Evolutionary conservation across 2,113 vertebrate genomes (phyloP), one percentile per base, ranked within the genome.

Genomic region (Sporophila hypoxantha): DNA sequence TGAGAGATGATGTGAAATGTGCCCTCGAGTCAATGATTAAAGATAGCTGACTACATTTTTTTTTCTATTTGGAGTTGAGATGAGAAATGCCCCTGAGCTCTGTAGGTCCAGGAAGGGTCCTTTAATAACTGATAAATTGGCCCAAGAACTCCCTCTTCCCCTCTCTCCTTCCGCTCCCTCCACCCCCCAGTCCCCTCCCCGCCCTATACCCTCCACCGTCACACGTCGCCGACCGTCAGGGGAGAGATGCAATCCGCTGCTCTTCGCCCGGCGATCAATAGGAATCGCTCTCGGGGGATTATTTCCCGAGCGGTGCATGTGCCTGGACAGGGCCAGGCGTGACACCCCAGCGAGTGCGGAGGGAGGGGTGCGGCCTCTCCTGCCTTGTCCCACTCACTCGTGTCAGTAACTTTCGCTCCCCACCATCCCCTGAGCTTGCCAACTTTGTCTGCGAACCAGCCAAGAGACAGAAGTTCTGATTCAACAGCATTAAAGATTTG

Each of bases 21-120:
- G 98, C 97, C 98, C 98, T 87, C 95, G 94, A 97, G 97, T 97
- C 96, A 93, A 94, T 95, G 97, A 98, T 97, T 97, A 97, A 97
- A 97, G 98, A 97, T 98, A 97, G 96, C 94, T 93, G 95, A 94
- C 94, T 94, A 83, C 91, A 18, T 30, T 85, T 89, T 90, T 90
- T 86, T 94, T 95, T 8, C 44, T 96, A 82, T 95, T 88, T 84
- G 73, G 83, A 84, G 89, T 89, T 87, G 87, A 93, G 83, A 93
- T 89, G 93, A 94, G 87, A 91, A 93, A 93, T 94, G 80, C 83
- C 92, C 89, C 89, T 60, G 69, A 92, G 92, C 84, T 90, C 69
- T 68, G 30, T 23, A 77, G 59, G 90, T 79, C 88, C 84, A 36
- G 44, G 79, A 93, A 93, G 70, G 64, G 88, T 90, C 87, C 76